Base-by-base conservation (phyloP, 2,888 invertebrate species). In the Drosophila recens region DNA sequence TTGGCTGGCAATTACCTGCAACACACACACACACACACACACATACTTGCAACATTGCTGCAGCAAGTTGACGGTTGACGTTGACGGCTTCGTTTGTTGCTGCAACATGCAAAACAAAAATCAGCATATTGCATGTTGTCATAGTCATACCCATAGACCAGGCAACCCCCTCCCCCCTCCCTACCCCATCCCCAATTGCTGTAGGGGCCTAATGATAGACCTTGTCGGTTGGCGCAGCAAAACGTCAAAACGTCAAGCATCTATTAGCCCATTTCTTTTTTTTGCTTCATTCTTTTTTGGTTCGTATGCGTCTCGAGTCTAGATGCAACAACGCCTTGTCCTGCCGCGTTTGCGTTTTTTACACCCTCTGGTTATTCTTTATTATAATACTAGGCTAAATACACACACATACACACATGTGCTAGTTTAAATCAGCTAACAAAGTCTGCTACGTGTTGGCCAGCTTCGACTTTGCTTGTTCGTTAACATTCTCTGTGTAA, bases 171-270 rank as follows among this genome's bases (percentile, higher is more conserved):
- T 13, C 3, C 27, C 56, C 9, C 42, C 23, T 11, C 11, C 15
- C 11, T 4, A 11, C 11, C 27, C 23, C 5, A 23, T 6, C 1
- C 5, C 27, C 4, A 17, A 9, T 20, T 11, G 51, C 20, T 52
- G 11, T 34, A 17, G 43, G 33, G 46, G 69, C 75, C 83, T 84
- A 84, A 84, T 84, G 81, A 88, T 88, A 81, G 72, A 73, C 65
- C 66, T 66, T 52, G 72, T 69, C 58, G 66, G 64, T 49, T 82
- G 86, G 87, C 82, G 72, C 79, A 77, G 80, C 82, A 87, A 82
- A 63, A 89, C 89, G 86, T 86, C 89, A 82, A 86, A 84, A 86
- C 85, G 87, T 89, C 86, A 87, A 87, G 88, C 86, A 85, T 87
- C 89, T 86, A 86, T 86, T 89, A 89, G 86, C 86, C 74, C 61